phyloP scores from a whole-genome alignment of 2,888 invertebrate genomes.

The Scelioninae gen. 1 region DNA sequence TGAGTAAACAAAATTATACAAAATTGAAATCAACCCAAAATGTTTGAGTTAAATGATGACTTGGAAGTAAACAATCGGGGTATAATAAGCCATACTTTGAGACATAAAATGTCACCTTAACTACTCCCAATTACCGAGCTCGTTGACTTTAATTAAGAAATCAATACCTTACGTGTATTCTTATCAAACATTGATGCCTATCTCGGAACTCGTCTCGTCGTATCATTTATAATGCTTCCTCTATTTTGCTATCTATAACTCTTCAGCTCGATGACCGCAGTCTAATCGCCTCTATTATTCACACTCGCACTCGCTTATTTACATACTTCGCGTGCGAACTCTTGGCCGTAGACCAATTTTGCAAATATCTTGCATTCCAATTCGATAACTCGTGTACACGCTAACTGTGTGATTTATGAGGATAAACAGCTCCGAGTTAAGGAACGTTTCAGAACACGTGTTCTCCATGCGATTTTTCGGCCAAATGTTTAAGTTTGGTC shows the following conservation, averaged over 20 bases:
- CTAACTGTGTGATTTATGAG: constrained; percentile 33
- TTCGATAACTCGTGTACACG: constrained; percentile 37
- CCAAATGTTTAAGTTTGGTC: neutral
- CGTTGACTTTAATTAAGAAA: constrained; percentile 40
- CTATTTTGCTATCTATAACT: neutral
- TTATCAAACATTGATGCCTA: neutral
- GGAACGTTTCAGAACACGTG: constrained; percentile 5
- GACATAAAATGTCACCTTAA: neutral
- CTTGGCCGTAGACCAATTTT: constrained; percentile 46
- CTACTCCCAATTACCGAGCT: constrained; percentile 7
- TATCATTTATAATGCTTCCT: constrained; percentile 21
- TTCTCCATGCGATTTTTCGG: neutral
- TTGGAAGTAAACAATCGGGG: no score
- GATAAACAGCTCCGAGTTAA: constrained; percentile 1
- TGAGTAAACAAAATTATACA: no score
- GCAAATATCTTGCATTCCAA: constrained; percentile 40
- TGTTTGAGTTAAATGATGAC: no score
- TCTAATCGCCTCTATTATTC: constrained; percentile 45
- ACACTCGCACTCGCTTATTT: constrained; percentile 42
- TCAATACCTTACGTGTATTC: constrained; percentile 23
- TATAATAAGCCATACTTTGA: no score
- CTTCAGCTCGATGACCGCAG: constrained; percentile 24
- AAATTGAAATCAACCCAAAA: no score
- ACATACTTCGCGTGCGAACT: constrained; percentile 41
- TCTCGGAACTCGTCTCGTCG: constrained; percentile 6